Base-by-base conservation (phyloP, 2,888 invertebrate species). In the Ceramica pisi region DNA sequence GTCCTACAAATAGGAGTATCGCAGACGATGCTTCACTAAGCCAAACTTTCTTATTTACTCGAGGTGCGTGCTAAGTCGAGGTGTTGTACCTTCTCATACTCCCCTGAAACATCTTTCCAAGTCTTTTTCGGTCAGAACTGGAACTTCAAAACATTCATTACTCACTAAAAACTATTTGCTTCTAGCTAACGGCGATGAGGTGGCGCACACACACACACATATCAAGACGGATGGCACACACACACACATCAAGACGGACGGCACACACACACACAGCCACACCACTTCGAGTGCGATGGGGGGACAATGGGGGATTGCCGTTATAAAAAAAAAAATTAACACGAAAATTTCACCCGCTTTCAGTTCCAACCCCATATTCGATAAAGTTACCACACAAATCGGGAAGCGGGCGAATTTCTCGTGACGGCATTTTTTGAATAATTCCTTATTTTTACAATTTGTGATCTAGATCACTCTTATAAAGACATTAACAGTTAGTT, bases 401-500 rank as follows among this genome's bases (percentile, higher is more conserved):
- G 50, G 56, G 41, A 63, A 63, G 71, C 67, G 84, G 85, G 80
- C 81, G 86, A 87, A 88, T 90, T 90, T 91, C 89, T 89, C 84
- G 88, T 87, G 88, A 90, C 89, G 95, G 93, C 94, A 93, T 90
- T 85, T 88, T 76, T 78, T 56, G 51, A 82, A 92, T 93, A 92
- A 95, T 95, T 95, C 95, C 95, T 95, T 94, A 91, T 90, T 89
- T 91, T 91, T 92, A 93, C 90, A 92, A 89, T 90, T 91, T 91
- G 95, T 95, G 95, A 95, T 94, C 82, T 94, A 93, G 92, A 94
- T 95, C 95, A 95, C 95, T 91, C 90, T 90, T 93, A 94, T 95
- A 96, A 96, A 96, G 95, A 96, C 95, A 96, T 96, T 95, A 95
- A 95, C 94, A 94, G 90, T 90, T 95, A 95, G 94, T 93, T 93